A percentile compares a stretch with the other conserved stretches of the same genome.
Evolutionary conservation across 1,140 invertebrate species (phyloP).

Genomic region (Himalopsyche phryganea): DNA sequence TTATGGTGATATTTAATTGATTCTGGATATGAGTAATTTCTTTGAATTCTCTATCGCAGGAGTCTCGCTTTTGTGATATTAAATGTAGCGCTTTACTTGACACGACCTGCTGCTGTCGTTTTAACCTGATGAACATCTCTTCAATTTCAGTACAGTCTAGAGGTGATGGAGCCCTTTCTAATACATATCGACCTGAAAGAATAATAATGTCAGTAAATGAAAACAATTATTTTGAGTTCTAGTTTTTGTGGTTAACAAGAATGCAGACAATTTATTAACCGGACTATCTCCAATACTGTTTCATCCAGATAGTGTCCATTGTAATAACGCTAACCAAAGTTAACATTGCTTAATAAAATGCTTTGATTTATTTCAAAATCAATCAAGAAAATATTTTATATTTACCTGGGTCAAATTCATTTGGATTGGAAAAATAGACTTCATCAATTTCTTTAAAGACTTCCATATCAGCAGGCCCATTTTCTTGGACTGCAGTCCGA

Average conservation of each 20-base stretch:
- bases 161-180: constrained; percentile 42
- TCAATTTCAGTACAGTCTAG: constrained; percentile 44
- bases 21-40: constrained; percentile 75
- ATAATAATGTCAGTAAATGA: no score
- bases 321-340: no score
- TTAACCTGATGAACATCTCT: constrained; percentile 46
- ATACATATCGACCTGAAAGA: constrained; percentile 36
- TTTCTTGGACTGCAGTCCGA: constrained; percentile 21
- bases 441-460: constrained; percentile 32
- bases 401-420: constrained; percentile 9
- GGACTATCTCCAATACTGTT: no score
- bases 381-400: no score
- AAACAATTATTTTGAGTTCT: no score
- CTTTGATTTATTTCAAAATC: no score
- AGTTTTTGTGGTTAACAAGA: no score
- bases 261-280: no score
- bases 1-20: constrained; percentile 66
- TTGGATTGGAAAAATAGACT: constrained; percentile 22
- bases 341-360: no score
- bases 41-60: constrained; percentile 79
- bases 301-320: no score
- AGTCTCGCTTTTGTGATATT: constrained; percentile 83
- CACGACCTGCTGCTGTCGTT: constrained; percentile 64
- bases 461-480: constrained; percentile 27
- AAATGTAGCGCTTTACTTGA: constrained; percentile 88